These are phyloP conservation scores for Calidris pygmaea DNA, from an alignment of 2,113 vertebrate species.

Conservation along the genomic window DNA sequence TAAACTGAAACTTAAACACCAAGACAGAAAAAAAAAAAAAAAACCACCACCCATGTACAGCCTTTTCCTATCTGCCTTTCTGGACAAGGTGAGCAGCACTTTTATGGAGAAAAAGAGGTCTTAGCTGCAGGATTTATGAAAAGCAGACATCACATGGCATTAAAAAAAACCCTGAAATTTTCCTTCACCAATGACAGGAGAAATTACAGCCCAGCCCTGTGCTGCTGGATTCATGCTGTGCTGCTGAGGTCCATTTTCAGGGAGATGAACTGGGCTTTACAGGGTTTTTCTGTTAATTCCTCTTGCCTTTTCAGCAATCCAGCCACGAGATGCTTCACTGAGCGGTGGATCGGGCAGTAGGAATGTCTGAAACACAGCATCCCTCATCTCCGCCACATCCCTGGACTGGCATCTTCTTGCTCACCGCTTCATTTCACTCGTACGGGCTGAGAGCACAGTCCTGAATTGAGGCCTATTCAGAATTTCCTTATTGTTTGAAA, in stretches of 20 bases:
- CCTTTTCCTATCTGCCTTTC: neutral
- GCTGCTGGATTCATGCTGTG: neutral
- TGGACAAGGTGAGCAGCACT: neutral
- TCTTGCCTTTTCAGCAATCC: neutral
- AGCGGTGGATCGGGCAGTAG: neutral
- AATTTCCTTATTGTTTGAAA: neutral
- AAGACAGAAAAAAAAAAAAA: neutral
- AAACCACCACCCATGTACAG: neutral
- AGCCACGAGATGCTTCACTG: neutral
- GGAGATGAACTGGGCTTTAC: neutral
- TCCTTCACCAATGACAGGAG: neutral
- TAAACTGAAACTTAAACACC: neutral
- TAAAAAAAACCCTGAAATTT: neutral
- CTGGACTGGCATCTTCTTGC: neutral
- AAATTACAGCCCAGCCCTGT: neutral
- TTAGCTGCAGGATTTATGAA: neutral
- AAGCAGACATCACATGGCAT: neutral
- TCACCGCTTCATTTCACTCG: neutral
- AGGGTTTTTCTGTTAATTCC: neutral
- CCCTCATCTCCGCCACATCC: fast-evolving
- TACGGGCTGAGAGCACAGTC: neutral
- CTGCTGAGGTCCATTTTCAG: neutral
- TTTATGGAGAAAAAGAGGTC: neutral
- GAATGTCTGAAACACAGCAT: neutral
- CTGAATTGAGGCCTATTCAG: neutral